Base-by-base conservation (phyloP, 1,140 invertebrate species). In the Pseudoatta argentina region DNA sequence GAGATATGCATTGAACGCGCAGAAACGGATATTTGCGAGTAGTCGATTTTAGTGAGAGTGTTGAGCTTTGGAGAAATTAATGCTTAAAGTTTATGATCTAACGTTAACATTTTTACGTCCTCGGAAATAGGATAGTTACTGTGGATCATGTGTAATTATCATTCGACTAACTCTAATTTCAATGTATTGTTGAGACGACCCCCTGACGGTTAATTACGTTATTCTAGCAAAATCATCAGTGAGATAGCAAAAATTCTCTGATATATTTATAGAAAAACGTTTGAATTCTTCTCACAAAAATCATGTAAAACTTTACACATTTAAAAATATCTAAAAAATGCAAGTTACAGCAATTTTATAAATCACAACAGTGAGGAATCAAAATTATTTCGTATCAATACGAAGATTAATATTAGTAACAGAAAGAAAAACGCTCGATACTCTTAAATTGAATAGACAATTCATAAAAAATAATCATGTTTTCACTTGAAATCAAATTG, bases 241-340 rank as follows among this genome's bases (percentile, higher is more conserved):
- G 18, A 44, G 44, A 5, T 44, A 27, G 10, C 10, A 55, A 18
- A 73, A 73, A 39, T n/a, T 73, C 7, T 44, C 7, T 2, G 6
- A 30, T 73, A 57, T 55, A 34, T 73, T 73, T 7, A n/a, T 34
- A 21, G 44, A 53, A 73, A n/a, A 73, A 27, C 8, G 16, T 55
- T 55, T n/a, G 16, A 55, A 30, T 55, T 21, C 18, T 55, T 27
- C 53, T 55, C 8, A 18, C 8, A 30, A 18, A 34, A 73, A 21
- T n/a, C 21, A 57, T 21, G 27, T 5, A 44, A 44, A 44, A 12
- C 24, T 53, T 55, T 6, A 21, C 10, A 21, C 8, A 57, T 7
- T 57, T 21, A 55, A n/a, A 34, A 55, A 55, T 3, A 55, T 57
- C 0, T 73, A 73, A 73, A 73, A 27, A 48, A 6, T 51, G 21